Evolutionary conservation across 2,797 vertebrate genomes (phyloP).

Genomic region (Sciaenops ocellatus): DNA sequence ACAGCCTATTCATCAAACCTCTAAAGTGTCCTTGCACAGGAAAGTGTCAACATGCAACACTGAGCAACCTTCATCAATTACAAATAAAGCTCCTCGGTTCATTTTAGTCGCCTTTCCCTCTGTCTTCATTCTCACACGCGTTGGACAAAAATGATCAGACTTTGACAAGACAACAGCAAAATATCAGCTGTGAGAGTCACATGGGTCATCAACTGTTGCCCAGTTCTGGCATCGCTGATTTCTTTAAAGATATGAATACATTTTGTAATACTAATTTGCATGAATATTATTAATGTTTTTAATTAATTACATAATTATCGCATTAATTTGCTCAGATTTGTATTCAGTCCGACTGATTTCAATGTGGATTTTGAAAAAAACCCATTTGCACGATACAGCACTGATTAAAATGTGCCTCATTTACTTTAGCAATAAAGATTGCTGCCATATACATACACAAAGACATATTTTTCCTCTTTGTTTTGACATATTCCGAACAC

Average conservation of each 20-base stretch:
- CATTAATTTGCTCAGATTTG: background rate
- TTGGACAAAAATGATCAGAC: background rate
- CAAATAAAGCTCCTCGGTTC: background rate
- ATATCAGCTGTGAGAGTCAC: background rate
- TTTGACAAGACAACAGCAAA: background rate
- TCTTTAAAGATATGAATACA: background rate
- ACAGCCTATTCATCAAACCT: slow-evolving; percentile 4
- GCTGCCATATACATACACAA: background rate
- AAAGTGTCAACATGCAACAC: background rate
- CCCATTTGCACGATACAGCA: background rate
- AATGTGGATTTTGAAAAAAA: background rate
- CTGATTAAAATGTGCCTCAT: background rate
- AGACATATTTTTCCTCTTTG: background rate
- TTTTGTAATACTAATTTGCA: background rate
- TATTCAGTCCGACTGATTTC: background rate
- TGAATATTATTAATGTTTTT: background rate
- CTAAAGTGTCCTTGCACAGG: background rate
- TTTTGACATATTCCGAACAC: slow-evolving; percentile 2
- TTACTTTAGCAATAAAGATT: background rate
- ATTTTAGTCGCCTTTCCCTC: background rate
- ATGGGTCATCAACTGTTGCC: background rate
- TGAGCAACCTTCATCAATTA: background rate
- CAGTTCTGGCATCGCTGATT: background rate
- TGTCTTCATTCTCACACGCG: background rate
- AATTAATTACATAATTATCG: background rate